phyloP scores from a whole-genome alignment of 1,140 invertebrate genomes.

The Drosophila setifemur region DNA sequence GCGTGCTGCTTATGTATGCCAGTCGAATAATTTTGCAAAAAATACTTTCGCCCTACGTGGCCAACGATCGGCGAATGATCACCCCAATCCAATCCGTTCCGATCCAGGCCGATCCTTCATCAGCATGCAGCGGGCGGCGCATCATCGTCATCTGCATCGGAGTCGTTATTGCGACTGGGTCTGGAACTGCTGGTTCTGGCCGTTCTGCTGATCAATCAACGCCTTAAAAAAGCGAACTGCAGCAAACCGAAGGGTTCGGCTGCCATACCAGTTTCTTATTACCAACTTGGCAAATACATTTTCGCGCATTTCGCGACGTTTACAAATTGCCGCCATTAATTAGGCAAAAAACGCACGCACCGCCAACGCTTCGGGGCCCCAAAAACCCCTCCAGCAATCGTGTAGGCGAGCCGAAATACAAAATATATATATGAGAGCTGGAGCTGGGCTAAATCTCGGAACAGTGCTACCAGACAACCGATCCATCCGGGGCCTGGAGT shows the following conservation, averaged over 20 bases:
- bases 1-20: conserved; percentile 79
- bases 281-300: conserved; percentile 75
- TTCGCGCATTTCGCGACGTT: conserved; percentile 79
- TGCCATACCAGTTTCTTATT: conserved; percentile 66
- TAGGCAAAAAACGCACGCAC: conserved; percentile 76
- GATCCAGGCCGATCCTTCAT: conserved; percentile 46
- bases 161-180: background rate
- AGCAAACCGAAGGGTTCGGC: background rate
- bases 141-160: conserved; percentile 43
- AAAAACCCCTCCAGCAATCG: conserved; percentile 18
- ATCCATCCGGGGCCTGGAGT: conserved; percentile 32
- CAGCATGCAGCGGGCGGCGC: conserved; percentile 74
- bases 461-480: conserved; percentile 34
- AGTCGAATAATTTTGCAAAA: conserved; percentile 47
- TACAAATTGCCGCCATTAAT: conserved; percentile 81
- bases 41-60: conserved; percentile 60
- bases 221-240: conserved; percentile 69
- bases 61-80: conserved; percentile 39
- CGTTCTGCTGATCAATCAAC: conserved; percentile 72
- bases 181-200: background rate
- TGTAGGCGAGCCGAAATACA: conserved; percentile 61
- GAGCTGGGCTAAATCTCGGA: background rate
- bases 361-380: conserved; percentile 39
- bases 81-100: too few relatives aligned
- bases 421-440: conserved; percentile 30